Conservation (phyloP, 1,140 invertebrate genomes). For the Aphidius ervi region DNA sequence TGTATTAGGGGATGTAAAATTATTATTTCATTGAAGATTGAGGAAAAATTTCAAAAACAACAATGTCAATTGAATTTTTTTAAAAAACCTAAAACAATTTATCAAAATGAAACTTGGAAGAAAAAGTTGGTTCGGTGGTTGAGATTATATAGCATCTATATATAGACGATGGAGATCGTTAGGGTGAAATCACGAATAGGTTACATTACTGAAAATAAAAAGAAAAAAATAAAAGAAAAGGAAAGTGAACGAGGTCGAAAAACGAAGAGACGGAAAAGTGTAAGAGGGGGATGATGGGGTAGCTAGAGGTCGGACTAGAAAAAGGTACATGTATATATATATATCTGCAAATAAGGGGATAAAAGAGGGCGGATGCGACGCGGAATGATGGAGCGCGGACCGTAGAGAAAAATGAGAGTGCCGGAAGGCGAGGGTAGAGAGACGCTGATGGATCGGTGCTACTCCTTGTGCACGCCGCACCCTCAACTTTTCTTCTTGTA, state of each 20-base stretch:
- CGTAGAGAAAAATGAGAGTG: slow-evolving; percentile 55
- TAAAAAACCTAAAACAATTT: too few relatives aligned
- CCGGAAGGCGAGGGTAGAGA: slow-evolving; percentile 54
- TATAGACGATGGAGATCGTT: too few relatives aligned
- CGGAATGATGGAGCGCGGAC: slow-evolving; percentile 54
- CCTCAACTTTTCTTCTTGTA: slow-evolving; percentile 28
- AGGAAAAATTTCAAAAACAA: too few relatives aligned
- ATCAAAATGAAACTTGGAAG: too few relatives aligned
- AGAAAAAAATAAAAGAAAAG: slow-evolving; percentile 18
- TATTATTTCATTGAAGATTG: too few relatives aligned
- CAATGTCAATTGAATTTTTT: too few relatives aligned
- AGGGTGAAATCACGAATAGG: neutral
- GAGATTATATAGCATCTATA: too few relatives aligned
- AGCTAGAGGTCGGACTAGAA: slow-evolving; percentile 1
- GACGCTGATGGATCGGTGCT: slow-evolving; percentile 54
- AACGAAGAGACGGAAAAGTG: slow-evolving; percentile 25
- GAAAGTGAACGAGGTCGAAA: slow-evolving; percentile 21
- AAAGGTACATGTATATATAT: slow-evolving; percentile 2
- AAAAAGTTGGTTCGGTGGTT: too few relatives aligned
- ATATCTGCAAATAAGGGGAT: slow-evolving; percentile 33
- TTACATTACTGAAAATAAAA: neutral
- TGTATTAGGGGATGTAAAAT: too few relatives aligned
- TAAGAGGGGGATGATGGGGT: slow-evolving; percentile 27
- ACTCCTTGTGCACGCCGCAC: slow-evolving; percentile 41
- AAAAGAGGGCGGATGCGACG: slow-evolving; percentile 55